Evolutionary conservation across 2,888 invertebrate genomes (phyloP), one percentile per base, ranked within the genome.

Genomic region (Diabrotica balteata): DNA sequence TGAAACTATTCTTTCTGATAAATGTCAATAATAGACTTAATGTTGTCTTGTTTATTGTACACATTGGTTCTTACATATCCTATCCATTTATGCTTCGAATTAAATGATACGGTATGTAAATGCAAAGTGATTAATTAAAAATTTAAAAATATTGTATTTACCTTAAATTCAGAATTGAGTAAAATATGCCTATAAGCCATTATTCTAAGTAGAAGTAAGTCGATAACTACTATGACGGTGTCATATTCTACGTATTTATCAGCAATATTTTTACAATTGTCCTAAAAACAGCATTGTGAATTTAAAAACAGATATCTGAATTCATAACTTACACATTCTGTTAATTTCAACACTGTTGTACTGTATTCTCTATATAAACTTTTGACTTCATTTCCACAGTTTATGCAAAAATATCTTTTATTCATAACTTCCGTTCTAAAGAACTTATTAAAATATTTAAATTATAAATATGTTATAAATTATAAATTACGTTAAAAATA

Each of bases 181-280:
- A 97, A 85, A 46, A 96, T 87, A 85, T 97, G 97, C 46, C 95
- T 86, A 80, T 94, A 95, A 0, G 95, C 96, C 77, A 90, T 89
- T 68, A 89, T 90, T 53, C 93, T 92, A 75, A 96, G 87, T 9
- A 97, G 84, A 44, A 96, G 88, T 43, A 95, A 85, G 83, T 97
- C 96, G 69, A 97, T 91, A 78, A 94, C 88, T 0, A 95, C 90
- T 73, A 96, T 92, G 0, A 94, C 91, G n/a, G 91, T 88, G 80
- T 97, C 97, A 82, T 93, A 95, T 84, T 97, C 96, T 68, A 96
- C 90, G 80, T 96, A 97, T 81, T 95, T 95, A 82, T 97, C 97
- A 0, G 94, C 93, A 10, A 91, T 83, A 54, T 88, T 86, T 58
- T 89, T 89, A 80, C 97, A 97, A 71, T 87, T 86, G 8, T 87